Percentiles rank a stretch among this genome's conserved stretches.
Evolutionary conservation across 2,888 invertebrate genomes (phyloP).

Genomic region (Sussaba pulchella): DNA sequence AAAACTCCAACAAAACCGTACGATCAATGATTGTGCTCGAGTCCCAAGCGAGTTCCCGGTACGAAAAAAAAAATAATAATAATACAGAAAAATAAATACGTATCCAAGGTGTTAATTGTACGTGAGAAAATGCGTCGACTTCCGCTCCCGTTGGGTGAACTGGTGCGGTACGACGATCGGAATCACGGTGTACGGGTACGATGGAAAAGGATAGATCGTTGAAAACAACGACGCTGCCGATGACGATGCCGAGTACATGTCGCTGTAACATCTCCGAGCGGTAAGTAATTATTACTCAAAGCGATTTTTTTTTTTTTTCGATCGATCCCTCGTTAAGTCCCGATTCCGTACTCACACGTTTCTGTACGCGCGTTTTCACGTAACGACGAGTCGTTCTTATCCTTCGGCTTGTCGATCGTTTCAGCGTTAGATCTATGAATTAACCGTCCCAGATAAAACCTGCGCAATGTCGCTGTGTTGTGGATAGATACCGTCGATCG

Average conservation of each 20-base stretch:
- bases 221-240: not conserved
- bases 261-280: constrained; percentile 14
- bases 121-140: constrained; percentile 67
- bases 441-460: constrained; percentile 44
- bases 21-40: not conserved
- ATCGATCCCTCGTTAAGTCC: constrained; percentile 18
- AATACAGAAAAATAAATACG: no score
- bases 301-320: constrained; percentile 43
- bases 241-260: not conserved
- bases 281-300: constrained; percentile 49
- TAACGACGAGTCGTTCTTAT: constrained; percentile 24
- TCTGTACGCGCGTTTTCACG: constrained; percentile 14
- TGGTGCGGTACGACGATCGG: constrained; percentile 16
- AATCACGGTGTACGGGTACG: constrained; percentile 1
- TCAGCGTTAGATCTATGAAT: not conserved
- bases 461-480: not conserved
- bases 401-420: constrained; percentile 37
- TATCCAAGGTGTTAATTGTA: constrained; percentile 63
- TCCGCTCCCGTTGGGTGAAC: constrained; percentile 64
- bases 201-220: constrained; percentile 8
- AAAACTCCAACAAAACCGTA: not conserved
- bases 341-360: constrained; percentile 42
- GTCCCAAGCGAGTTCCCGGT: constrained; percentile 22
- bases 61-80: constrained; percentile 14
- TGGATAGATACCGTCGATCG: constrained; percentile 11